A percentile compares a stretch with the other conserved stretches of the same genome.
Evolutionary conservation across 1,140 invertebrate species (phyloP).

Genomic region (Meloidogyne chitwoodi): DNA sequence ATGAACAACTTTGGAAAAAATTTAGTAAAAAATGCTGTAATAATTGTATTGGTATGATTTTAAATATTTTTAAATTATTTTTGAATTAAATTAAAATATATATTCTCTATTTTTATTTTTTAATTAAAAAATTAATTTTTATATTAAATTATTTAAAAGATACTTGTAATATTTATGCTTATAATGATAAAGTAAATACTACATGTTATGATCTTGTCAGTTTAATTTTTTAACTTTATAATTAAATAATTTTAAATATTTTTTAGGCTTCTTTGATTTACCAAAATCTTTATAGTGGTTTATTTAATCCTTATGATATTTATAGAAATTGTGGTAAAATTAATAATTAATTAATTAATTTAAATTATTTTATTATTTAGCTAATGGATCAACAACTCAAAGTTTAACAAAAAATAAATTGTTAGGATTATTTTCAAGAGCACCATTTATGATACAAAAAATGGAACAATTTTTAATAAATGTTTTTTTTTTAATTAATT

Average conservation of each 20-base stretch:
- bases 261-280: background rate
- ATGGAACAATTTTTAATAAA: background rate
- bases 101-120: no score
- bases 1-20: conserved; percentile 46
- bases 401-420: background rate
- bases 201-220: background rate
- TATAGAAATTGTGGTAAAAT: conserved; percentile 4
- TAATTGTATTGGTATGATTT: background rate
- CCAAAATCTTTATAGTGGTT: conserved; percentile 33
- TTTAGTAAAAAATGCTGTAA: conserved; percentile 46
- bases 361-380: background rate
- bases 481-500: background rate
- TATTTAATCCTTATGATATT: conserved; percentile 23
- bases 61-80: background rate
- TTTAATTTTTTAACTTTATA: no score
- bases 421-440: background rate
- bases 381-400: background rate
- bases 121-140: background rate
- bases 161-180: conserved; percentile 46
- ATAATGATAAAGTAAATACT: conserved; percentile 39
- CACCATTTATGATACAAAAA: background rate
- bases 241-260: background rate
- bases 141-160: background rate
- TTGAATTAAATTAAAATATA: background rate
- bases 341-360: background rate